A percentile compares a stretch with the other conserved stretches of the same genome.
These are phyloP conservation scores for Sycophaga agraensis DNA, from an alignment of 1,140 invertebrate species.

Conservation along the genomic window DNA sequence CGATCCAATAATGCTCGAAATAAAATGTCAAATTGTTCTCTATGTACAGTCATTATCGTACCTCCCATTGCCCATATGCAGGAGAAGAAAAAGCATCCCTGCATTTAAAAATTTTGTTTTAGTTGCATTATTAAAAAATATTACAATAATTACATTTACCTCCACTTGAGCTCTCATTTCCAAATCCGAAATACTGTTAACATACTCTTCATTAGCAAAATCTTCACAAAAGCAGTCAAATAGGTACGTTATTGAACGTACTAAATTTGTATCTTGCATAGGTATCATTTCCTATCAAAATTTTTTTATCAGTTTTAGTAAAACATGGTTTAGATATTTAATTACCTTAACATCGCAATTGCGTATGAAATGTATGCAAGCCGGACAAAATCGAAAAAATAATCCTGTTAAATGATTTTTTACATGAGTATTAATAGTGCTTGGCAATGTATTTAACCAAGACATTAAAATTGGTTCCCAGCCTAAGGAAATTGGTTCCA, in stretches of 20 bases:
- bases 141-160: constrained; percentile 45
- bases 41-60: constrained; percentile 72
- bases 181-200: constrained; percentile 70
- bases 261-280: constrained; percentile 82
- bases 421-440: constrained; percentile 66
- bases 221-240: constrained; percentile 90
- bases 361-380: constrained; percentile 70
- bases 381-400: constrained; percentile 77
- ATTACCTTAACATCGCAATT: constrained; percentile 66
- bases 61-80: constrained; percentile 90
- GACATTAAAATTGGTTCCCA: constrained; percentile 86
- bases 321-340: neutral
- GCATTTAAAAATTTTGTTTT: constrained; percentile 30
- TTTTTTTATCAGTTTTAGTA: neutral
- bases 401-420: constrained; percentile 68
- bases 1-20: constrained; percentile 76
- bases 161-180: constrained; percentile 78
- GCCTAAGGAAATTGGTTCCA: constrained; percentile 86
- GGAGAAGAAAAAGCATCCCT: constrained; percentile 91
- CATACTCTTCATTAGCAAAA: constrained; percentile 77
- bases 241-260: constrained; percentile 81
- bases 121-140: neutral
- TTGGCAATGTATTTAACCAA: constrained; percentile 84
- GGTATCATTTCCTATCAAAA: constrained; percentile 74
- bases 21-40: constrained; percentile 78